Conservation (phyloP, 2,888 invertebrate species). For the Thymelicus lineola region DNA sequence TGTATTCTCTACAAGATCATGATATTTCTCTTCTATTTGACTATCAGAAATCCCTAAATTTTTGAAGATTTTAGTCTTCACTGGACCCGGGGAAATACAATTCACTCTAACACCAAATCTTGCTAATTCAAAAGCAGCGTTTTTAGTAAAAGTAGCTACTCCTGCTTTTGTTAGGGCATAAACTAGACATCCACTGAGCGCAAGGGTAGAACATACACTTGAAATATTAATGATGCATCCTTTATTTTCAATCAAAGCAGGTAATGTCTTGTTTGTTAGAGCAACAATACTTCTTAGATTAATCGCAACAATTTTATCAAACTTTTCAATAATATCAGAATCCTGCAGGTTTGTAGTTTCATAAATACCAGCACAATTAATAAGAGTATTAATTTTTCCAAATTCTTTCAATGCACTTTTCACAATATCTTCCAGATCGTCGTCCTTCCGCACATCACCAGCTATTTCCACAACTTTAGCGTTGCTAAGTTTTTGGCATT, state of each 20-base stretch:
- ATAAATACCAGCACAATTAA: slow-evolving; percentile 43
- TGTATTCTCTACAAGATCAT: slow-evolving; percentile 22
- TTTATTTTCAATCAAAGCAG: slow-evolving; percentile 41
- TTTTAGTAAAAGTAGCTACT: slow-evolving; percentile 41
- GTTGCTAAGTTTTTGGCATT: slow-evolving; percentile 31
- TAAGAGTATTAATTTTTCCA: slow-evolving; percentile 41
- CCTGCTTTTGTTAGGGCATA: slow-evolving; percentile 42
- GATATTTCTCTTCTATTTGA: slow-evolving; percentile 21
- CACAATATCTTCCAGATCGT: slow-evolving; percentile 37
- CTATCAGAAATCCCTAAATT: slow-evolving; percentile 86
- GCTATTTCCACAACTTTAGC: slow-evolving; percentile 36
- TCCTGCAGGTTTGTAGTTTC: slow-evolving; percentile 16
- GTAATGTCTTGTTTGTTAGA: slow-evolving; percentile 39
- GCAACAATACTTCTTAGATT: slow-evolving; percentile 40
- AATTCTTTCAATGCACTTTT: slow-evolving; percentile 37
- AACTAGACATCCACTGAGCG: neutral
- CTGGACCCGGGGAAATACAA: slow-evolving; percentile 87
- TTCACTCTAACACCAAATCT: slow-evolving; percentile 42
- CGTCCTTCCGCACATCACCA: slow-evolving; percentile 42
- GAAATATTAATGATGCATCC: slow-evolving; percentile 48
- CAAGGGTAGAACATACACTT: slow-evolving; percentile 29
- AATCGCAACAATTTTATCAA: slow-evolving; percentile 37
- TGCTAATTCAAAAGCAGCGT: slow-evolving; percentile 41
- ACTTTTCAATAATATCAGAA: slow-evolving; percentile 28
- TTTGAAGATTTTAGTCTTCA: slow-evolving; percentile 40